phyloP scores from a whole-genome alignment of 2,797 vertebrate genomes.

The Kryptolebias ocellatus region DNA sequence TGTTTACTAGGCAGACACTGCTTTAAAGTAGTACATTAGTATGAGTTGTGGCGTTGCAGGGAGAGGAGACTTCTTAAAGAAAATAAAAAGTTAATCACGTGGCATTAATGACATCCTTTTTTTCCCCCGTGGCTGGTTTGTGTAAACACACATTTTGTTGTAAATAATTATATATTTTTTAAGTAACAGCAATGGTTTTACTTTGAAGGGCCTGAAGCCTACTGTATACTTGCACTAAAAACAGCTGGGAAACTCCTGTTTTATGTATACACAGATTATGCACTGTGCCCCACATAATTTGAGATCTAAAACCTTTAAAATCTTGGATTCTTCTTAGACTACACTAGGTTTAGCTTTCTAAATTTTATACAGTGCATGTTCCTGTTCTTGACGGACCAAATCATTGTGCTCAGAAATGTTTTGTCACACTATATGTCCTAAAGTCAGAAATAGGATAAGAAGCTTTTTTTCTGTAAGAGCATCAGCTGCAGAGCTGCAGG shows the following conservation, averaged over 20 bases:
- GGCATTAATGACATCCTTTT: no score
- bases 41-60: not conserved
- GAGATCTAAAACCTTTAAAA: no score
- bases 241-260: no score
- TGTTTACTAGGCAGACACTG: not conserved
- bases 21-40: no score
- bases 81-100: no score
- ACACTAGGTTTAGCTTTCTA: no score
- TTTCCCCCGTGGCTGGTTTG: no score
- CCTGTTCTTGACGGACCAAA: not conserved
- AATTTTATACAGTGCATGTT: not conserved
- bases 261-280: not conserved
- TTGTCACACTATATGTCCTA: constrained; percentile 1
- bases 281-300: no score
- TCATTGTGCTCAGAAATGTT: constrained; percentile 7
- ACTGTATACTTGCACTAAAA: not conserved
- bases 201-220: not conserved
- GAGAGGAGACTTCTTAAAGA: not conserved
- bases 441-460: not conserved
- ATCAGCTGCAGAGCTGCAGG: constrained; percentile 17
- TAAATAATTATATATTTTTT: not conserved
- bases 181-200: not conserved
- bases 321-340: no score
- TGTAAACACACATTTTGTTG: no score
- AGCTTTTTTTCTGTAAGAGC: not conserved